These are phyloP conservation scores for Erithacus rubecula DNA, from an alignment of 2,797 vertebrate species.

Conservation along the genomic window DNA sequence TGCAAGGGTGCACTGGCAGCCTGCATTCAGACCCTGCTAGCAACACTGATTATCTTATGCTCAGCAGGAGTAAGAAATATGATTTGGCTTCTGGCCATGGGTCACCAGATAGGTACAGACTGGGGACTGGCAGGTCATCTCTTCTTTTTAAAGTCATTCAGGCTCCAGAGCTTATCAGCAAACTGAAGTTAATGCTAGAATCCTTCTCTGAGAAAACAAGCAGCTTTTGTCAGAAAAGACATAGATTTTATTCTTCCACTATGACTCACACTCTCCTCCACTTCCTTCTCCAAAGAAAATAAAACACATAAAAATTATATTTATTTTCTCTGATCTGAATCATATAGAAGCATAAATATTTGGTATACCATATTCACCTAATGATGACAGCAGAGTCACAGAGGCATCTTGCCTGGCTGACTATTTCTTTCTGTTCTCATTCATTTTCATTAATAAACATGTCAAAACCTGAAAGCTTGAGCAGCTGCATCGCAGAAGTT, in stretches of 20 bases:
- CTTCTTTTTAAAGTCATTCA: neutral
- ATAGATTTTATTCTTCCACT: constrained; percentile 5
- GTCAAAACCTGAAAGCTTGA: constrained; percentile 9
- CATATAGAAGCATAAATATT: constrained; percentile 40
- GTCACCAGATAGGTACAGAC: neutral
- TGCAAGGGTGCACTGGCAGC: neutral
- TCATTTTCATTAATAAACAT: constrained; percentile 30
- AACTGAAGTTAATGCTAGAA: neutral
- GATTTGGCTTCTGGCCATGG: neutral
- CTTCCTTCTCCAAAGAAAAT: constrained; percentile 45
- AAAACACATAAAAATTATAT: neutral
- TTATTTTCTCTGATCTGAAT: constrained; percentile 36
- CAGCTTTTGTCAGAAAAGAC: constrained; percentile 2
- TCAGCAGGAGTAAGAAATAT: neutral
- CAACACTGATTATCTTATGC: neutral
- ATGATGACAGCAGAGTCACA: constrained; percentile 22
- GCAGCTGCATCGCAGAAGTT: neutral
- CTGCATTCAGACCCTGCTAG: neutral
- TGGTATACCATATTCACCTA: neutral
- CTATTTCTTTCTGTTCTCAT: constrained; percentile 14
- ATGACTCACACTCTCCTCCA: constrained; percentile 6
- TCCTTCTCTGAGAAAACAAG: neutral
- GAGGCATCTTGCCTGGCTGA: neutral
- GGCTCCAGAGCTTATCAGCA: neutral
- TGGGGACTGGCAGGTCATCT: neutral